phyloP scores from a whole-genome alignment of 2,113 vertebrate genomes.

The Cinclus cinclus region DNA sequence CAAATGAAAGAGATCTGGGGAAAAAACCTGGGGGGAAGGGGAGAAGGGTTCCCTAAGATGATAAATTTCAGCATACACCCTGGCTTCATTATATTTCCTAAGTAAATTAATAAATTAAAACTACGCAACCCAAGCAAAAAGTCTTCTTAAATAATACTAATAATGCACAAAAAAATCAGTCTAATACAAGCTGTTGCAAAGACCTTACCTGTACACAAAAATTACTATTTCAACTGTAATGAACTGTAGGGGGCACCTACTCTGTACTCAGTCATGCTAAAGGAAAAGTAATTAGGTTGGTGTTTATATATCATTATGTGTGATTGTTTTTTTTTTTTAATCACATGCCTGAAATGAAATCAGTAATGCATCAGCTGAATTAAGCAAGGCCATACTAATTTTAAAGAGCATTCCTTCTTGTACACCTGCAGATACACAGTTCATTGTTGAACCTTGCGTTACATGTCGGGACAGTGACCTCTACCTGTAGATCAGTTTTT shows the following conservation, averaged over 20 bases:
- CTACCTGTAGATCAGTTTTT: neutral
- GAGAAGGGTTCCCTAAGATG: neutral
- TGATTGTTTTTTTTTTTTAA: neutral
- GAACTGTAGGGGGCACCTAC: neutral
- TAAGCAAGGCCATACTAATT: neutral
- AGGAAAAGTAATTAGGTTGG: neutral
- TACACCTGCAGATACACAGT: neutral
- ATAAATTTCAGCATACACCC: neutral
- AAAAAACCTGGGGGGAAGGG: rapidly evolving
- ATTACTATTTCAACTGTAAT: neutral
- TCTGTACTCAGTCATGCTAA: neutral
- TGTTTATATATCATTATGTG: neutral
- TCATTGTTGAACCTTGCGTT: neutral
- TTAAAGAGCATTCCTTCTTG: neutral
- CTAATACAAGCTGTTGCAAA: neutral
- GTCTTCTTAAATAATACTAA: neutral
- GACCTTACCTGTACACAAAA: neutral
- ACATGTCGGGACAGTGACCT: neutral
- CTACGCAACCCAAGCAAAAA: neutral
- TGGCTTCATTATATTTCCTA: neutral
- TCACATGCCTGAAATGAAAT: neutral
- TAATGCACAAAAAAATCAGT: neutral
- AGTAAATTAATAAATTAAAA: neutral
- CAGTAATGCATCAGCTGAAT: neutral
- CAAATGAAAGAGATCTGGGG: neutral